Conservation (phyloP, 2,113 vertebrate species). For the Conger conger region DNA sequence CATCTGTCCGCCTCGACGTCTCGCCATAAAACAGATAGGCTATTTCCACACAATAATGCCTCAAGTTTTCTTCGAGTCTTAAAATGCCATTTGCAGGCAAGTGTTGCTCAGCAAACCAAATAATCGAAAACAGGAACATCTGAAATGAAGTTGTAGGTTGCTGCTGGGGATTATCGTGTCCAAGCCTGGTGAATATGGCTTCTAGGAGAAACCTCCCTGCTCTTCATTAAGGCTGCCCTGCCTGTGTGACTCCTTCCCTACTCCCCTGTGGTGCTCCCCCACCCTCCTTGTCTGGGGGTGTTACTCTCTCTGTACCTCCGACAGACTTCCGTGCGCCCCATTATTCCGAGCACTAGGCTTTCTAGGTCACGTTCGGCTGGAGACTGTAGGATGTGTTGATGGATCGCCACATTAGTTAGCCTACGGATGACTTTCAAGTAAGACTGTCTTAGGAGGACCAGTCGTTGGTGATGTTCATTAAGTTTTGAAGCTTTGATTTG, state of each 20-base stretch:
- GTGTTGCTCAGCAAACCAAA: no score
- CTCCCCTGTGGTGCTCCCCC: not conserved
- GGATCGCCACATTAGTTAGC: not conserved
- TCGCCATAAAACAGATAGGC: not conserved
- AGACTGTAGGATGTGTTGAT: slow-evolving; percentile 16
- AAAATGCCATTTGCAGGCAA: no score
- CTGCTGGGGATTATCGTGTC: slow-evolving; percentile 11
- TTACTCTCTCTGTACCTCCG: not conserved
- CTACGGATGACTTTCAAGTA: not conserved
- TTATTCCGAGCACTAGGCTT: slow-evolving; percentile 12
- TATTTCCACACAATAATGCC: not conserved
- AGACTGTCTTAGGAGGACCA: not conserved
- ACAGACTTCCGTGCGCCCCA: not conserved
- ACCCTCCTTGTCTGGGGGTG: not conserved
- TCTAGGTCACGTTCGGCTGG: slow-evolving; percentile 23
- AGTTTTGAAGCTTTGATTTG: not conserved
- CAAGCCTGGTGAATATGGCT: slow-evolving; percentile 17
- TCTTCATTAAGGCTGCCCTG: slow-evolving; percentile 12
- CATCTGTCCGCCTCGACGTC: not conserved
- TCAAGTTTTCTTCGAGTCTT: no score
- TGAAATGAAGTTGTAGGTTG: not conserved
- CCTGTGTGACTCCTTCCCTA: not conserved
- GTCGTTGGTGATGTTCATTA: not conserved
- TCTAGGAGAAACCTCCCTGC: slow-evolving; percentile 10
- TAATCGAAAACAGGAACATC: not conserved